These are phyloP conservation scores for Brienomyrus longianalis DNA, from an alignment of 2,113 vertebrate genomes.

Conservation along the genomic window DNA sequence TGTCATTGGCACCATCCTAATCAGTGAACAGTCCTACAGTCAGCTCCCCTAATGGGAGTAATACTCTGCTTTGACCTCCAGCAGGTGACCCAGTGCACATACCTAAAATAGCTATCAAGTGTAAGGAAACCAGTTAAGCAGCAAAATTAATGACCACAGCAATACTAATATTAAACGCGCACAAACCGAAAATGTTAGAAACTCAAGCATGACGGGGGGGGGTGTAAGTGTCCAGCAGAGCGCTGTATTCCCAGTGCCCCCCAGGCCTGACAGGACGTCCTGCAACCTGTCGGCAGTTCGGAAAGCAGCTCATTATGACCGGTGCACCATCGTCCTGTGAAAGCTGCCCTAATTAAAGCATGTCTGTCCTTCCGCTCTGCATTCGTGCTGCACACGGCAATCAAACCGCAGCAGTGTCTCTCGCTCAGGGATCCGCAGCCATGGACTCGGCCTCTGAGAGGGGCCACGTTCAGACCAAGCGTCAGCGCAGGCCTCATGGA, in stretches of 20 bases:
- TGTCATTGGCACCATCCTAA: background rate
- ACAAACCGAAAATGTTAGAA: background rate
- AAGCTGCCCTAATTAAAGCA: background rate
- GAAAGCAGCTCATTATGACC: background rate
- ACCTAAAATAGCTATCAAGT: background rate
- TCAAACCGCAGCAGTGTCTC: background rate
- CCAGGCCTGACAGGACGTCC: background rate
- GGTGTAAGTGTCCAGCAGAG: background rate
- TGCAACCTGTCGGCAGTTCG: background rate
- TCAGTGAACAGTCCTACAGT: background rate
- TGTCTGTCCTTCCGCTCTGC: background rate
- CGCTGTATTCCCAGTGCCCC: background rate
- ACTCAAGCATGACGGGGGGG: background rate
- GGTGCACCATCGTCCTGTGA: background rate
- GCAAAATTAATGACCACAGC: background rate
- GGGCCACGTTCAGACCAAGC: background rate
- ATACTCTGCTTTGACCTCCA: background rate
- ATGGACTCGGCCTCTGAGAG: background rate
- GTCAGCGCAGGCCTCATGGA: background rate
- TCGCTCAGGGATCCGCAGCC: background rate
- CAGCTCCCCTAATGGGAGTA: background rate
- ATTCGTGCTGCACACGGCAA: background rate
- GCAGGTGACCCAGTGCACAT: background rate
- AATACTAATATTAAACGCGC: background rate
- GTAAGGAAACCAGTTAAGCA: background rate